phyloP scores from a whole-genome alignment of 2,113 vertebrate species.

The Trematomus loennbergii region DNA sequence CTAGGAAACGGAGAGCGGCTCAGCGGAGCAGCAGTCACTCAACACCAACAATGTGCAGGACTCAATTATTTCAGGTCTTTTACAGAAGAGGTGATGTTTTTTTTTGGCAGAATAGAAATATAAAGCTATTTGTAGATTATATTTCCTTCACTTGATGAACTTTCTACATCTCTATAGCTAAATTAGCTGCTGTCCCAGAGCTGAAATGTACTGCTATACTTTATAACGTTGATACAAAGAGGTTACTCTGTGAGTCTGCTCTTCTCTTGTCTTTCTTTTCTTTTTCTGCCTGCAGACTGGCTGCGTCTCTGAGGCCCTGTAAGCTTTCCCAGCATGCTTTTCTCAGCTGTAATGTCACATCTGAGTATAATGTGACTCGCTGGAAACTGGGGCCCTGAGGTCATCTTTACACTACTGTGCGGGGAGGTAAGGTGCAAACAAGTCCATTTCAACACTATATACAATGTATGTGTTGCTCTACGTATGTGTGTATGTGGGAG shows the following conservation, averaged over 20 bases:
- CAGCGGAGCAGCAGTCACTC: conserved; percentile 11
- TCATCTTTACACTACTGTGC: conserved; percentile 76
- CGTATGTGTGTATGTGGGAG: conserved; percentile 9
- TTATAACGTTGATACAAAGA: conserved; percentile 29
- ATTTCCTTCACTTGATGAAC: neutral
- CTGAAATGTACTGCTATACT: conserved; percentile 1
- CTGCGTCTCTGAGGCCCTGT: conserved; percentile 31
- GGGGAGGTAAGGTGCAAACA: conserved; percentile 38
- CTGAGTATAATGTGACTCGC: conserved; percentile 83
- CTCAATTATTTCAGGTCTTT: neutral
- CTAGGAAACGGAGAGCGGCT: neutral
- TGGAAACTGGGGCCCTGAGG: conserved; percentile 62
- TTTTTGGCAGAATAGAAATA: neutral
- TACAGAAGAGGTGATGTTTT: neutral
- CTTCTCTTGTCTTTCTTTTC: conserved; percentile 38
- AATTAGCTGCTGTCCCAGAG: neutral
- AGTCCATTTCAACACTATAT: neutral
- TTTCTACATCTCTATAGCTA: neutral
- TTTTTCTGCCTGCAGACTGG: conserved; percentile 28
- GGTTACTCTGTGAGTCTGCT: conserved; percentile 27
- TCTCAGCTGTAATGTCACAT: conserved; percentile 85
- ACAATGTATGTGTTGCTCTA: conserved; percentile 20
- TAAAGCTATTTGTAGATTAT: neutral
- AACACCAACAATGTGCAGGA: neutral
- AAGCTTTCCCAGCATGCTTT: conserved; percentile 81